These are phyloP conservation scores for Psococerastis gibbosa DNA, from an alignment of 2,888 invertebrate genomes.

Conservation along the genomic window DNA sequence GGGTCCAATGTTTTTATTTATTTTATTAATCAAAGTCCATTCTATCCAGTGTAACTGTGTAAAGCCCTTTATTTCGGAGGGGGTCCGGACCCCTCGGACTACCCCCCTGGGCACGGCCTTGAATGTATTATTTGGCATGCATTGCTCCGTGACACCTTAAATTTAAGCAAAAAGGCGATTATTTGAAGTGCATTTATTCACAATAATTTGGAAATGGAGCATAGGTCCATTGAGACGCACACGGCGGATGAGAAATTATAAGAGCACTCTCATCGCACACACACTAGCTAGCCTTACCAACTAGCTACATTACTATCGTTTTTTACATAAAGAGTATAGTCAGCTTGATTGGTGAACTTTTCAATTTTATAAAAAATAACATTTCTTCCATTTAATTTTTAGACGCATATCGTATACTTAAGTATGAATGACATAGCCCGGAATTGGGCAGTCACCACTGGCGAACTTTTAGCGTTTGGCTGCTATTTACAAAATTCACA, in stretches of 20 bases:
- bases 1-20: too few species aligned
- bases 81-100: too few species aligned
- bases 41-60: too few species aligned
- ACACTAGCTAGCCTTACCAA: neutral
- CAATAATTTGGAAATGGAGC: neutral
- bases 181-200: neutral
- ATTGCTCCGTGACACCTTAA: too few species aligned
- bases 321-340: neutral
- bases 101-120: too few species aligned
- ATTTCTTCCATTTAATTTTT: neutral
- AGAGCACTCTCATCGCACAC: neutral
- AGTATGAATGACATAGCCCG: too few species aligned
- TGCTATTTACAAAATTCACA: too few species aligned
- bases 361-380: neutral
- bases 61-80: too few species aligned
- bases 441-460: neutral
- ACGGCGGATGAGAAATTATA: neutral
- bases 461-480: neutral
- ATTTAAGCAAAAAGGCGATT: neutral
- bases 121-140: too few species aligned
- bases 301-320: neutral
- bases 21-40: too few species aligned
- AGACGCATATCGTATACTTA: neutral
- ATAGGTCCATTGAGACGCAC: neutral
- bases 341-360: neutral